phyloP scores from a whole-genome alignment of 1,140 invertebrate genomes.

The Neuroterus valhalla region DNA sequence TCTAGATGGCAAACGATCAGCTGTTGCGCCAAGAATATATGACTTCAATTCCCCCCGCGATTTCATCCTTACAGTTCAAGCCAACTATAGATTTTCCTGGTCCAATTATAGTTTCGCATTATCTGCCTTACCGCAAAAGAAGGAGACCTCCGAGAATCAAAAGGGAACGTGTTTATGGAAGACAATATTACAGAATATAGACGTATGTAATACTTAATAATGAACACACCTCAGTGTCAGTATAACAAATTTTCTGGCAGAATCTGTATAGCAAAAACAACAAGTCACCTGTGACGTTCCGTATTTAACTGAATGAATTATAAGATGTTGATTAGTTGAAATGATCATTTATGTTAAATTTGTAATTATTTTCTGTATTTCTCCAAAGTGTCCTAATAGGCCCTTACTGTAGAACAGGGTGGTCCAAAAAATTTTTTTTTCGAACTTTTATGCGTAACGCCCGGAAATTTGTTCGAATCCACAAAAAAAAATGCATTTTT shows the following conservation, averaged over 20 bases:
- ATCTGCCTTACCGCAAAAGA: slow-evolving; percentile 2
- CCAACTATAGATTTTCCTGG: slow-evolving; percentile 53
- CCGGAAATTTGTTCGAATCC: too few species aligned
- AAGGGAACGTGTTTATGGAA: background rate
- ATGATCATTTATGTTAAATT: too few species aligned
- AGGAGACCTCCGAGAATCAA: background rate
- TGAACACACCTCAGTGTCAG: background rate
- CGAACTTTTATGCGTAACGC: too few species aligned
- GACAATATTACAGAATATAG: background rate
- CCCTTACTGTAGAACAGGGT: too few species aligned
- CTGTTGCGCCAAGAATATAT: slow-evolving; percentile 57
- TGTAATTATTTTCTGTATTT: too few species aligned
- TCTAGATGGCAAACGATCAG: slow-evolving; percentile 41
- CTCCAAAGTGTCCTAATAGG: too few species aligned
- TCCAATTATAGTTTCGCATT: slow-evolving; percentile 51
- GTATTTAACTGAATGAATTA: too few species aligned
- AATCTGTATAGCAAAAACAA: too few species aligned
- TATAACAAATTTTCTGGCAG: background rate
- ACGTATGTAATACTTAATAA: background rate
- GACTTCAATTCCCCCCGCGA: slow-evolving; percentile 34
- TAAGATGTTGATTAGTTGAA: too few species aligned
- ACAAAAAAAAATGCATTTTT: too few species aligned
- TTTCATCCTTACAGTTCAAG: slow-evolving; percentile 37
- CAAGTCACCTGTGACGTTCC: too few species aligned
- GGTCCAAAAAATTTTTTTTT: too few species aligned